Conservation (phyloP, 2,888 invertebrate species). For the Linyphia triangularis region DNA sequence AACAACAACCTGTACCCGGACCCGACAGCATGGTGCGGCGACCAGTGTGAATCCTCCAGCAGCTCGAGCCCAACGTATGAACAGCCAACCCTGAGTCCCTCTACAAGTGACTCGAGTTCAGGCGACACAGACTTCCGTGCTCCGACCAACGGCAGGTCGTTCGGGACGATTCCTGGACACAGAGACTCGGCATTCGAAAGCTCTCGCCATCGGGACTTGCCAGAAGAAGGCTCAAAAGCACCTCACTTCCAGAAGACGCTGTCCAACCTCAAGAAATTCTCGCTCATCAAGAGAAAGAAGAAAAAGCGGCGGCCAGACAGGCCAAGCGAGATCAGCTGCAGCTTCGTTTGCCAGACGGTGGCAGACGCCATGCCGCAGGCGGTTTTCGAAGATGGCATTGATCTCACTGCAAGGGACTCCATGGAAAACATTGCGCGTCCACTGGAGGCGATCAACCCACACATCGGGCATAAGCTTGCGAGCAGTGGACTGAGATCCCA, state of each 20-base stretch:
- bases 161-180: conserved; percentile 4
- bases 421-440: conserved; percentile 53
- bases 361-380: conserved; percentile 41
- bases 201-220: conserved; percentile 37
- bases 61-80: conserved; percentile 77
- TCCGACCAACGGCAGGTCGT: conserved; percentile 16
- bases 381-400: conserved; percentile 52
- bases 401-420: conserved; percentile 53
- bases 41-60: conserved; percentile 76
- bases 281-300: conserved; percentile 72
- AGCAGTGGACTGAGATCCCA: conserved; percentile 49
- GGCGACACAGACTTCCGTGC: conserved; percentile 70
- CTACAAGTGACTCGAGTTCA: conserved; percentile 77
- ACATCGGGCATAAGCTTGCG: conserved; percentile 67
- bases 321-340: conserved; percentile 64
- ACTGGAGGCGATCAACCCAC: conserved; percentile 71
- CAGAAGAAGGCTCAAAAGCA: conserved; percentile 69
- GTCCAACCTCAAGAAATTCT: conserved; percentile 75
- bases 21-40: conserved; percentile 76
- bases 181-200: conserved; percentile 28
- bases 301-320: conserved; percentile 59
- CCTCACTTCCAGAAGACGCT: conserved; percentile 76
- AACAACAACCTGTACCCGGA: conserved; percentile 75
- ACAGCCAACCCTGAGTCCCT: conserved; percentile 76
- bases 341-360: conserved; percentile 63